Conservation (phyloP, 1,140 invertebrate genomes). For the Meteorus sp. region DNA sequence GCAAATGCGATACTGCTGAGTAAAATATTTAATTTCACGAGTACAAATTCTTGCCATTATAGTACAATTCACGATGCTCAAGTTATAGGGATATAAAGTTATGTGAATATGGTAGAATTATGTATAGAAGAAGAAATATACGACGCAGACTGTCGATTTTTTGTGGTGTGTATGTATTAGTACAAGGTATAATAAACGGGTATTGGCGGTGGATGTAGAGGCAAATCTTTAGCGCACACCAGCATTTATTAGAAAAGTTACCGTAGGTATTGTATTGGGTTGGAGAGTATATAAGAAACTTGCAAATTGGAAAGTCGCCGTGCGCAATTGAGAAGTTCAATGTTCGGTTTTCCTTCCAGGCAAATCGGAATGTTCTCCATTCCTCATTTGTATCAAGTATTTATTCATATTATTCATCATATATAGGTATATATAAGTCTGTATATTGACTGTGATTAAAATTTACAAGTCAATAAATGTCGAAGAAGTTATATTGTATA, state of each 20-base stretch:
- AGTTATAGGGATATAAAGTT: neutral
- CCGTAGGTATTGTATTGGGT: constrained; percentile 15
- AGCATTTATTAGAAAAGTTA: constrained; percentile 34
- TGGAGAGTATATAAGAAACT: constrained; percentile 30
- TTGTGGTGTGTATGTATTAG: neutral
- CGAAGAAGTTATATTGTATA: too few species aligned
- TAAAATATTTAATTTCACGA: too few species aligned
- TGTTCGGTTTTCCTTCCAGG: neutral
- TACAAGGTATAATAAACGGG: too few species aligned
- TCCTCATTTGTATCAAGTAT: neutral
- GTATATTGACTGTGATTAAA: too few species aligned
- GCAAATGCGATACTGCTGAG: too few species aligned
- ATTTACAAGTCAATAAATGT: too few species aligned
- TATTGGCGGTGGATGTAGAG: constrained; percentile 20
- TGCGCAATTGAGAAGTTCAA: constrained; percentile 21
- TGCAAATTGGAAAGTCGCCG: constrained; percentile 33
- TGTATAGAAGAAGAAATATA: neutral
- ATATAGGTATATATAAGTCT: too few species aligned
- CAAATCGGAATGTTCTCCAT: constrained; percentile 10
- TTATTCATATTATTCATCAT: too few species aligned
- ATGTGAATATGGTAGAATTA: neutral
- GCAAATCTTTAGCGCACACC: constrained; percentile 16
- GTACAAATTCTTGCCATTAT: too few species aligned
- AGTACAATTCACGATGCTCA: too few species aligned
- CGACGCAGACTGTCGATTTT: constrained; percentile 1